Base-by-base conservation (phyloP, 2,113 vertebrate species). In the Aphyosemion australe region DNA sequence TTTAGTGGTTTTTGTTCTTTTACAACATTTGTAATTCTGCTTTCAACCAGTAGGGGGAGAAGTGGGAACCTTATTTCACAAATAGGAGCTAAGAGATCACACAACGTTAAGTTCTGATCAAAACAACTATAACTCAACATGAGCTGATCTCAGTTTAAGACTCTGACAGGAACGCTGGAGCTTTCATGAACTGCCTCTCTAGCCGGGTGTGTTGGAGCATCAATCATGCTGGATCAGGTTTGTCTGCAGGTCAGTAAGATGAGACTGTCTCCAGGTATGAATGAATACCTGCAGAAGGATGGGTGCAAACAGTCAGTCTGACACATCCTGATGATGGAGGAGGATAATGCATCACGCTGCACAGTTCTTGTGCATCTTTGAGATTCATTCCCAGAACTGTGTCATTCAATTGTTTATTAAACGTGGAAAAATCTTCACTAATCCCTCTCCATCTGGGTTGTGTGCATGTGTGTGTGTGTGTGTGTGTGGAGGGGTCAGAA, bases 391-490 rank as follows among this genome's bases (percentile, higher is more conserved):
- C 78, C 77, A 70, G 60, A 83, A 88, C 74, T 88, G 78, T 90
- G 86, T 80, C 89, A 88, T 76, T 76, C 74, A 74, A 79, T 85
- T 87, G 83, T 92, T 92, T 91, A 92, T 90, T 89, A 93, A 92
- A 91, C 83, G 84, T 82, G 88, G 78, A 84, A 80, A 89, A 91
- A 92, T 91, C 91, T 88, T 85, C 81, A 73, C 70, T 92, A 93
- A 92, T 92, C 92, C 87, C 39, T 74, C 80, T 90, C 88, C 90
- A 90, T 92, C 92, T 92, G 88, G 80, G 73, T 50, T 53, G 60
- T 51, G 74, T 66, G 79, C 39, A n/a, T 45, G 43, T 47, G 37
- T 56, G 60, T 58, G 59, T 53, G 12, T 61, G 26, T 26, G 26
- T 26, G 26, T 26, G 26, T 26, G 26, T 26, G 26, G 51, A 46